phyloP scores from a whole-genome alignment of 2,113 vertebrate genomes.

The Xyrauchen texanus region DNA sequence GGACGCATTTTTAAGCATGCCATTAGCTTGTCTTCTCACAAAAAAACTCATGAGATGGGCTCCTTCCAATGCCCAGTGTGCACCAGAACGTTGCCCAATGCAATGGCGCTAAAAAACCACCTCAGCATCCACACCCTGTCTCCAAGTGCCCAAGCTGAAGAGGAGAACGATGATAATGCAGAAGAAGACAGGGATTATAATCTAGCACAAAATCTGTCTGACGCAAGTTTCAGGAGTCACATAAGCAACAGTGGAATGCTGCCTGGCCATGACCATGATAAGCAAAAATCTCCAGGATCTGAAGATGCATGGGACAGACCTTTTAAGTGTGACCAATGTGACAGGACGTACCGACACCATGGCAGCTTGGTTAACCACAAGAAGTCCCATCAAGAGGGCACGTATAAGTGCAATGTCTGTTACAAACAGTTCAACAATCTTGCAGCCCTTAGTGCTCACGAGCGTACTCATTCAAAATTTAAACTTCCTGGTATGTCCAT shows the following conservation, averaged over 20 bases:
- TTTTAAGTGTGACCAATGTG: constrained; percentile 85
- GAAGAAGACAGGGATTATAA: constrained; percentile 72
- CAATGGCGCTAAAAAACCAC: constrained; percentile 78
- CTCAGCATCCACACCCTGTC: constrained; percentile 77
- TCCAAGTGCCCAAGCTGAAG: constrained; percentile 71
- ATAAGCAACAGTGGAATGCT: constrained; percentile 70
- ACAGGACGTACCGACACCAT: constrained; percentile 86
- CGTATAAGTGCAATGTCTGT: constrained; percentile 84
- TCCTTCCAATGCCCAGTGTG: constrained; percentile 83
- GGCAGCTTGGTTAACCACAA: constrained; percentile 90
- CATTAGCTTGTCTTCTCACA: constrained; percentile 84
- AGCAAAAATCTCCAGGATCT: constrained; percentile 69
- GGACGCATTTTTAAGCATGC: constrained; percentile 84
- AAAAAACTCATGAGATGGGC: constrained; percentile 83
- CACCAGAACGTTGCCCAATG: constrained; percentile 80
- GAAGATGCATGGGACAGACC: constrained; percentile 79
- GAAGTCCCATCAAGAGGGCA: constrained; percentile 88
- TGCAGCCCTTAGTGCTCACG: constrained; percentile 86
- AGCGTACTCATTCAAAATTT: constrained; percentile 84
- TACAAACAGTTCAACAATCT: constrained; percentile 87
- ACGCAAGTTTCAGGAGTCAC: constrained; percentile 71
- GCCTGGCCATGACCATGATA: constrained; percentile 63
- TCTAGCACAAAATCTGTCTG: constrained; percentile 73
- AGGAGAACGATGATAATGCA: constrained; percentile 70
- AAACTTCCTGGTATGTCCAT: constrained; percentile 70